Evolutionary conservation across 2,888 invertebrate species (phyloP).

Genomic region (Amiota mariae): DNA sequence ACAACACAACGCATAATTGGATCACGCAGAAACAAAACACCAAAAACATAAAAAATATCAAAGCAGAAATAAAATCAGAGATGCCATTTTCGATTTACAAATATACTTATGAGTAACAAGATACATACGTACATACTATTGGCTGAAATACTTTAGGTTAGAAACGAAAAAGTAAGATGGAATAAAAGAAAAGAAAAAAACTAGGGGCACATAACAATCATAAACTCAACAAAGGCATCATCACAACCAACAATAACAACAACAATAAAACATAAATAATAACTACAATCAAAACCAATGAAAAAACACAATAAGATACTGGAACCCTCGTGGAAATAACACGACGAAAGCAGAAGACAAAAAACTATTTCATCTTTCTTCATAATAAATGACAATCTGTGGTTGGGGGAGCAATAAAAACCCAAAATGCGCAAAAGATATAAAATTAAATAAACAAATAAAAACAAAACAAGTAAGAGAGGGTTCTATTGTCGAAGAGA

Average conservation of each 20-base stretch:
- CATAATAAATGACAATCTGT: constrained; percentile 61
- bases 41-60: constrained; percentile 35
- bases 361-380: constrained; percentile 16
- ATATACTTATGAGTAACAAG: too few species aligned
- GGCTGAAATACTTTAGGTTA: too few species aligned
- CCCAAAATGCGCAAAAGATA: constrained; percentile 44
- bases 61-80: constrained; percentile 5
- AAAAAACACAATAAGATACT: constrained; percentile 27
- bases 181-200: constrained; percentile 10
- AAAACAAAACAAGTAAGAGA: background rate
- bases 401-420: constrained; percentile 61
- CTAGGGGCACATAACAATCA: constrained; percentile 15
- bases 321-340: constrained; percentile 14
- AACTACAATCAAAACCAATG: constrained; percentile 34
- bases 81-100: too few species aligned
- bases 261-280: constrained; percentile 35
- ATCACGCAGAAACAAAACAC: constrained; percentile 62
- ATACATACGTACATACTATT: too few species aligned
- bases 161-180: too few species aligned
- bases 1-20: constrained; percentile 66
- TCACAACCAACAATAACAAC: constrained; percentile 31
- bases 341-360: constrained; percentile 6
- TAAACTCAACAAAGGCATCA: background rate
- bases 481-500: too few species aligned
- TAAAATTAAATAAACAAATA: constrained; percentile 51